Evolutionary conservation across 2,113 vertebrate genomes (phyloP).

Genomic region (Pteruthius melanotis): DNA sequence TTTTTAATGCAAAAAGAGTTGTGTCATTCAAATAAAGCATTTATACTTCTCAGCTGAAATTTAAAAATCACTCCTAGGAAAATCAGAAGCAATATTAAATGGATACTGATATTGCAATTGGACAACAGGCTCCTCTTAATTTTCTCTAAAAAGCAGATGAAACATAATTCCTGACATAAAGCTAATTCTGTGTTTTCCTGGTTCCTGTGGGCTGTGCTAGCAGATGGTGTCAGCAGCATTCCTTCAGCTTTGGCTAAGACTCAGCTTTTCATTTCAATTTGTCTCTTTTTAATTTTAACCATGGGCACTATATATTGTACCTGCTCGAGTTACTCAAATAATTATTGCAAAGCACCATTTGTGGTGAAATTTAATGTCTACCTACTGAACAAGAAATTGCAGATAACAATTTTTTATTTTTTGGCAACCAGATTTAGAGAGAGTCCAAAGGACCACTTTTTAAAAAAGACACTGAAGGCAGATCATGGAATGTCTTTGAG

Average conservation of each 20-base stretch:
- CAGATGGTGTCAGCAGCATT: constrained; percentile 37
- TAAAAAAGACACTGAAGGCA: background rate
- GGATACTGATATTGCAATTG: background rate
- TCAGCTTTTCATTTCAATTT: constrained; percentile 38
- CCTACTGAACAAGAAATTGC: background rate
- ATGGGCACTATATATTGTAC: constrained; percentile 11
- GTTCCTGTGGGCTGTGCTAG: constrained; percentile 13
- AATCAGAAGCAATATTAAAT: background rate
- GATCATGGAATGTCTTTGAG: background rate
- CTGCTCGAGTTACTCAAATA: constrained; percentile 33
- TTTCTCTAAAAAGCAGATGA: constrained; percentile 20
- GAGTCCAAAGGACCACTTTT: background rate
- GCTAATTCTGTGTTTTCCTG: constrained; percentile 36
- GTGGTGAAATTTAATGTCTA: background rate
- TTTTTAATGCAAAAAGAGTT: background rate
- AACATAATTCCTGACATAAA: constrained; percentile 33
- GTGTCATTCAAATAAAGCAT: background rate
- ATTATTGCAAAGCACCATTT: constrained; percentile 29
- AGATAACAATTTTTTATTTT: background rate
- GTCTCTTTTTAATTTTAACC: constrained; percentile 28
- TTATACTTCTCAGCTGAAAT: background rate
- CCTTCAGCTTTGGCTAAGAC: constrained; percentile 20
- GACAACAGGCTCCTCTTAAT: background rate
- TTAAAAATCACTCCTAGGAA: background rate
- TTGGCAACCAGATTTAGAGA: background rate